phyloP scores from a whole-genome alignment of 2,888 invertebrate species.

The Thecocarcelia acutangulata region DNA sequence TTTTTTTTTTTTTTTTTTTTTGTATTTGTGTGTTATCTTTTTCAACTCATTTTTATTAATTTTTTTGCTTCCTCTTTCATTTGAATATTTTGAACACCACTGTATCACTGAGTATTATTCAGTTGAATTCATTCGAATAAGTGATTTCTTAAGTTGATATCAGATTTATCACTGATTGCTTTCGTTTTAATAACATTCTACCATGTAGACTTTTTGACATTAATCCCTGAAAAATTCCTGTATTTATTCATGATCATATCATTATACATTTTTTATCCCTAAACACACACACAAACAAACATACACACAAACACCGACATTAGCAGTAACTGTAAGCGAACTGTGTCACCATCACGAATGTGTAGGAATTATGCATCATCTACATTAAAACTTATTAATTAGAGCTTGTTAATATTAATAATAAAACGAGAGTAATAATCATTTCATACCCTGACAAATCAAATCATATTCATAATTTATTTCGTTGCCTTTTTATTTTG shows the following conservation, averaged over 20 bases:
- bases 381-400: slow-evolving; percentile 79
- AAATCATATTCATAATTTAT: slow-evolving; percentile 52
- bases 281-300: neutral
- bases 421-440: slow-evolving; percentile 41
- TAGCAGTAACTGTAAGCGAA: neutral
- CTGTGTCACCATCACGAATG: slow-evolving; percentile 47
- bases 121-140: neutral
- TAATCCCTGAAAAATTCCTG: slow-evolving; percentile 24
- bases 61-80: too few relatives aligned
- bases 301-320: too few relatives aligned
- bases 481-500: neutral
- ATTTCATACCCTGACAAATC: slow-evolving; percentile 45
- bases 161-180: neutral
- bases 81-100: too few relatives aligned
- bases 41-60: too few relatives aligned
- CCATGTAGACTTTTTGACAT: slow-evolving; percentile 15
- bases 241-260: slow-evolving; percentile 14
- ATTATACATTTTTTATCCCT: slow-evolving; percentile 1
- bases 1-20: too few relatives aligned
- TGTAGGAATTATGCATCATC: slow-evolving; percentile 78
- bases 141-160: neutral
- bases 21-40: too few relatives aligned
- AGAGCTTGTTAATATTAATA: slow-evolving; percentile 71
- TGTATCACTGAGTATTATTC: too few relatives aligned
- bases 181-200: slow-evolving; percentile 2